Evolutionary conservation across 2,113 vertebrate species (phyloP), one percentile per base, ranked within the genome.

Genomic region (Mohoua ochrocephala): DNA sequence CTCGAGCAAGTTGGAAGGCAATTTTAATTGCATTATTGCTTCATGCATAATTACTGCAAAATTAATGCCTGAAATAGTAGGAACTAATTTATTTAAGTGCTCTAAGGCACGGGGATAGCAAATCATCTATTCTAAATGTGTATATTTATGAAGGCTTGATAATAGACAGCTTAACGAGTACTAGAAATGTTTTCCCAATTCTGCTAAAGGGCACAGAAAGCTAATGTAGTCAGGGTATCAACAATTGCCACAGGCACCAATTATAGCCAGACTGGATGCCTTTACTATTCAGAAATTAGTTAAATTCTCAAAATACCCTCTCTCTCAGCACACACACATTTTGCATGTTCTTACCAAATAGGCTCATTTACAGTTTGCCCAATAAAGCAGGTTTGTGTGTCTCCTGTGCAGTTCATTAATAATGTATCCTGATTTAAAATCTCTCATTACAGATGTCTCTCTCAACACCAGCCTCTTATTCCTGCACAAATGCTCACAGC

Each of bases 91-190:
- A 97, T 94, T 97, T 90, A 95, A 96, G 79, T 15, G 92, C 93
- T 96, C 82, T 76, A 96, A 97, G 95, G 91, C 93, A 96, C 47
- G 76, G 24, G 74, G 87, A 96, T 26, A 93, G 85, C 69, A 97
- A 96, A 78, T 84, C 60, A 82, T 83, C 90, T 70, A 84, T 93
- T 97, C 89, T 93, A 96, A 97, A 94, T 2, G 60, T 91, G 74
- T 93, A 85, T 95, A 96, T 95, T 96, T 96, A 93, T 95, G 94
- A 97, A 96, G 95, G 82, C 85, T 96, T 87, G 90, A 96, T 95
- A 97, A 97, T 54, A 96, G 96, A 81, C 87, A 95, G 89, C 96
- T 97, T 95, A 97, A 97, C 52, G 2, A 97, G 64, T 87, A 96
- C 63, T 82, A 92, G 93, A 93, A 95, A 91, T 91, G 82, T 88